Conservation (phyloP, 2,888 invertebrate genomes). For the Calephelis perditalis region DNA sequence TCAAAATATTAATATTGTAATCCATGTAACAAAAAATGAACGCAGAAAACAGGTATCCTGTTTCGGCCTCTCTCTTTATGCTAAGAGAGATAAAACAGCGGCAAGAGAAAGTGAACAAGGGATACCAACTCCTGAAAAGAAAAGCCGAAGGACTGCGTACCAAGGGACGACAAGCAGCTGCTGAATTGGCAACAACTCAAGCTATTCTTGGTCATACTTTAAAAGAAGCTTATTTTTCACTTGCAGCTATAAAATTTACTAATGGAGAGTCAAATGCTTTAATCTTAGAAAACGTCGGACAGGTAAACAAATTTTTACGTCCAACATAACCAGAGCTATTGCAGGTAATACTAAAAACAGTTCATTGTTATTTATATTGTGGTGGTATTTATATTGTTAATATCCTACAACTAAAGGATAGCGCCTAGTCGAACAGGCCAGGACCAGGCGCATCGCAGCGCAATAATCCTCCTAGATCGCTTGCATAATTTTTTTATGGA, state of each 20-base stretch:
- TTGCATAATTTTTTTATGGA: too few species aligned
- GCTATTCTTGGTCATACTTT: constrained; percentile 55
- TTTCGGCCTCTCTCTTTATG: constrained; percentile 66
- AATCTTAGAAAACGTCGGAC: constrained; percentile 64
- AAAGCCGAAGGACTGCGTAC: constrained; percentile 61
- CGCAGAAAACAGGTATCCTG: constrained; percentile 59
- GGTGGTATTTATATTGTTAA: too few species aligned
- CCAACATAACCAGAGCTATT: too few species aligned
- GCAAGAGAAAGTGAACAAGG: constrained; percentile 57
- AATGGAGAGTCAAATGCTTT: constrained; percentile 70
- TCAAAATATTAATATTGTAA: too few species aligned
- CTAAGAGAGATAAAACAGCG: constrained; percentile 63
- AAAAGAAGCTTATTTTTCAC: constrained; percentile 62
- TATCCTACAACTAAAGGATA: too few species aligned
- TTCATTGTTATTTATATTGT: too few species aligned
- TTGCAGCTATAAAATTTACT: constrained; percentile 67
- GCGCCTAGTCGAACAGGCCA: too few species aligned
- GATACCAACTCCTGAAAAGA: constrained; percentile 56
- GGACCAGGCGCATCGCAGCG: too few species aligned
- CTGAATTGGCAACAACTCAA: constrained; percentile 53
- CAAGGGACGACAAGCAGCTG: constrained; percentile 53
- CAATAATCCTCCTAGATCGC: too few species aligned
- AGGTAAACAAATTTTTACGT: constrained; percentile 38
- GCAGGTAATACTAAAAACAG: too few species aligned
- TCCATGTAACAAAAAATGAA: constrained; percentile 43